phyloP scores from a whole-genome alignment of 2,797 vertebrate species.

The Sebastes steindachneri region DNA sequence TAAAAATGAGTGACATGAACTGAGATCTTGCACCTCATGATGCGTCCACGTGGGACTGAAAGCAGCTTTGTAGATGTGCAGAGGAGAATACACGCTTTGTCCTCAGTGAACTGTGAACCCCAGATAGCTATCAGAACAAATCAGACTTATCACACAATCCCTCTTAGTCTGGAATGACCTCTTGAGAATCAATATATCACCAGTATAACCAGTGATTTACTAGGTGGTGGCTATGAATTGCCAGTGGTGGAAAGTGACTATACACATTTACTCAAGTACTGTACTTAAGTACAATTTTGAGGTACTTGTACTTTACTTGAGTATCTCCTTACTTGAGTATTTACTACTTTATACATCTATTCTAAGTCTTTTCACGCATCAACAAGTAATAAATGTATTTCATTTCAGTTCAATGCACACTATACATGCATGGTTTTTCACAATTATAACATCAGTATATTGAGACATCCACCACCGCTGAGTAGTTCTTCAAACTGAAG shows the following conservation, averaged over 20 bases:
- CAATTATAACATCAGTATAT: background rate
- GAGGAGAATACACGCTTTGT: constrained; percentile 47
- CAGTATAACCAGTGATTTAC: background rate
- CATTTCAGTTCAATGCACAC: background rate
- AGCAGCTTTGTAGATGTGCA: constrained; percentile 12
- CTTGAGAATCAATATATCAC: background rate
- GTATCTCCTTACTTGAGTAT: background rate
- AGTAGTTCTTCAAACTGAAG: background rate
- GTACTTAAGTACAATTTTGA: background rate
- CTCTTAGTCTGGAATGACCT: constrained; percentile 1
- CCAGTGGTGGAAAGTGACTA: background rate
- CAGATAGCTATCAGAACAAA: constrained; percentile 54
- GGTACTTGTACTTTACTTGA: background rate
- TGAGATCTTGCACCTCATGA: constrained; percentile 35
- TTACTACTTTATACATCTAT: background rate
- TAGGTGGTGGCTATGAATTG: background rate
- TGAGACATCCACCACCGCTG: fast-evolving
- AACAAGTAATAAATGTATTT: background rate
- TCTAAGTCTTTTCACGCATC: background rate
- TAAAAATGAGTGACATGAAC: background rate
- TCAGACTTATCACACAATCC: constrained; percentile 19
- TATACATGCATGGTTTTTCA: background rate
- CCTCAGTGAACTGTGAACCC: constrained; percentile 26
- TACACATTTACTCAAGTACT: background rate
- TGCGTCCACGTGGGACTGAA: background rate